These are phyloP conservation scores for Eidolon dupreanum DNA, from an alignment of 2,797 vertebrate genomes.

Conservation along the genomic window DNA sequence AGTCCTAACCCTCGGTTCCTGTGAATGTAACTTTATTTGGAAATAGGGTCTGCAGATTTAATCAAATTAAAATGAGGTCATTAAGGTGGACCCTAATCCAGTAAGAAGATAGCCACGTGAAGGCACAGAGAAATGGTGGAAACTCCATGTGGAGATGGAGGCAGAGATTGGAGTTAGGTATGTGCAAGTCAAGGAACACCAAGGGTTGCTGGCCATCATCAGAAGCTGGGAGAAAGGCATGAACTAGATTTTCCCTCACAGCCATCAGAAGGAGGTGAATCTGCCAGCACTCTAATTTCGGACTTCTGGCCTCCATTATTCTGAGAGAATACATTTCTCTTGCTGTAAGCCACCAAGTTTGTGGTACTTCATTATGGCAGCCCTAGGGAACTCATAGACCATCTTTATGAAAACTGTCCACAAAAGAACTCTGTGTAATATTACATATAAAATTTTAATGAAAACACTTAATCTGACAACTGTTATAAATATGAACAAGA, in stretches of 20 bases:
- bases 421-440: constrained; percentile 44
- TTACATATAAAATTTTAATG: constrained; percentile 50
- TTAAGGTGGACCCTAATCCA: not conserved
- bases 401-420: constrained; percentile 35
- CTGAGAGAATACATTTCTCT: not conserved
- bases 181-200: not conserved
- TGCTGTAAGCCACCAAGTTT: not conserved
- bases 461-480: constrained; percentile 46
- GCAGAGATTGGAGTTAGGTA: not conserved
- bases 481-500: constrained; percentile 50
- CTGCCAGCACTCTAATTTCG: not conserved
- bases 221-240: not conserved
- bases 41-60: not conserved
- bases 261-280: not conserved
- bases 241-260: not conserved
- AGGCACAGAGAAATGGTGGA: not conserved
- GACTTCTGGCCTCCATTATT: not conserved
- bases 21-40: not conserved
- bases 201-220: not conserved
- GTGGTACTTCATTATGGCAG: not conserved
- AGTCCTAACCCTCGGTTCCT: not conserved
- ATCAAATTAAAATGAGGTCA: not conserved
- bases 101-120: not conserved
- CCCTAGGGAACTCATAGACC: not conserved
- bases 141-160: not conserved